Evolutionary conservation across 2,888 invertebrate species (phyloP).

Genomic region (Pasiphila rectangulata): DNA sequence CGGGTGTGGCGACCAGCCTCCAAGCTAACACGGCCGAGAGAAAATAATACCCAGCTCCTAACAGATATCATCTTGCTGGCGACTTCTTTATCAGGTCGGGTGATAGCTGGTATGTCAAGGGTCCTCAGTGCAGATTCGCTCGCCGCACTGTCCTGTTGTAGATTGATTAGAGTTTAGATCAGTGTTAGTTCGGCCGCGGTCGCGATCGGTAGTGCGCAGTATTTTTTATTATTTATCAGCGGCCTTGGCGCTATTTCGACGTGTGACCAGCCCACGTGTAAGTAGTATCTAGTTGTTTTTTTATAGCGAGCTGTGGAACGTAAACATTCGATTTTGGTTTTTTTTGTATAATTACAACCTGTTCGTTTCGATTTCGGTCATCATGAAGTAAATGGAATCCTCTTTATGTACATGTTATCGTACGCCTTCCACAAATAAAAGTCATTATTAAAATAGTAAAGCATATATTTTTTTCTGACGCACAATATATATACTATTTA

Average conservation of each 20-base stretch:
- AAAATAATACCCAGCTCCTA: slow-evolving; percentile 4
- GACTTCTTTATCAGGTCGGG: slow-evolving; percentile 7
- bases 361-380: background rate
- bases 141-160: background rate
- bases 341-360: background rate
- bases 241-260: slow-evolving; percentile 63
- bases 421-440: too few species aligned
- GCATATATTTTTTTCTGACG: too few species aligned
- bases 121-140: slow-evolving; percentile 6
- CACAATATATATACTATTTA: too few species aligned
- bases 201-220: slow-evolving; percentile 28
- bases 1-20: slow-evolving; percentile 20
- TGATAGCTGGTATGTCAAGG: slow-evolving; percentile 7
- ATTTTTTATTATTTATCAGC: slow-evolving; percentile 40
- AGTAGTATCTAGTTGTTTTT: slow-evolving; percentile 45
- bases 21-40: slow-evolving; percentile 2
- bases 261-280: slow-evolving; percentile 49
- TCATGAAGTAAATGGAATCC: background rate
- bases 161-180: slow-evolving; percentile 8
- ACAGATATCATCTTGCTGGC: background rate
- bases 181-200: slow-evolving; percentile 20
- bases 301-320: background rate
- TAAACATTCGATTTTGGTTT: slow-evolving; percentile 6
- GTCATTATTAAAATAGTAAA: too few species aligned
- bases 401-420: background rate